Evolutionary conservation across 2,113 vertebrate genomes (phyloP), one percentile per base, ranked within the genome.

Genomic region (Heterocephalus glaber): DNA sequence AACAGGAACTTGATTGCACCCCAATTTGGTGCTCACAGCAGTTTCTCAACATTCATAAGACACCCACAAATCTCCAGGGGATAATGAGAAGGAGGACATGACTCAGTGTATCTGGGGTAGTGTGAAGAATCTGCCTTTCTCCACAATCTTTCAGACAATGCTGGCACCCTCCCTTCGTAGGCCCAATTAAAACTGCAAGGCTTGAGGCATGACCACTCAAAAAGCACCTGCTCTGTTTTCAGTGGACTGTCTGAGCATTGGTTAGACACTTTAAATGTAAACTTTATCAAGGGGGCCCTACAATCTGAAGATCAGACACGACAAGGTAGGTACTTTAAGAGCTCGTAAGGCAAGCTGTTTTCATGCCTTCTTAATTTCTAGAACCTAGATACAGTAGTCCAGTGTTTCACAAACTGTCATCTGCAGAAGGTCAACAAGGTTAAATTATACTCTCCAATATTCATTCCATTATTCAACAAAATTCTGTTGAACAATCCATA

Each of bases 271-370:
- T 63, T 22, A 52, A 47, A 33, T 12, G 1, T 3, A 9, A 14
- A 1, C 47, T 20, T 83, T 35, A 26, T 44, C 4, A 0, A 49
- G 20, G 3, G 14, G 60, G 22, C 52, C 17, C 24, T 14, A 38
- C 10, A 14, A 49, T 10, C 63, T 66, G 56, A 90, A 77, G 11
- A 9, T 38, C 26, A n/a, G 89, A 30, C 10, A 1, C 6, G 68
- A 72, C 5, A 30, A 47, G 41, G 16, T 47, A 47, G 12, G 24
- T 14, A 28, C 41, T 41, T 35, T 30, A 44, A 4, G 30, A 14
- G 28, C 35, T 20, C 7, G 3, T 11, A 30, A 30, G 7, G 7
- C 2, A 14, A 4, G 26, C 20, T 2, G 0, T 4, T 24, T n/a
- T 14, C 30, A 1, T 6, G 60, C 63, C 56, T 49, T 38, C 49